Percentiles rank a stretch among this genome's conserved stretches.
These are phyloP conservation scores for Zaprionus lineosus DNA, from an alignment of 2,888 invertebrate species.

Conservation along the genomic window DNA sequence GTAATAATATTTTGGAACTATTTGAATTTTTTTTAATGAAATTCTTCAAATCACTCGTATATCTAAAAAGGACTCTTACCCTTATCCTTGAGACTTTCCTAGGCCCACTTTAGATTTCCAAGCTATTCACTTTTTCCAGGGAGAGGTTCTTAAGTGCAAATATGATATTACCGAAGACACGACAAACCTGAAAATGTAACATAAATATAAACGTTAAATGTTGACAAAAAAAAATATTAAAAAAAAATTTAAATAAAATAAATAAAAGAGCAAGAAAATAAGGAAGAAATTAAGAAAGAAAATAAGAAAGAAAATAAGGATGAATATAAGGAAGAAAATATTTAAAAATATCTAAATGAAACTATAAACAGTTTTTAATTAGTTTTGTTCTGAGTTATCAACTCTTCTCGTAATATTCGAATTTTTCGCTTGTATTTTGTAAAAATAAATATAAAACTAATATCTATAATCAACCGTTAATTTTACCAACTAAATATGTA, in stretches of 20 bases:
- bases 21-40: constrained; percentile 29
- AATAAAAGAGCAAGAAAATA: neutral
- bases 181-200: constrained; percentile 54
- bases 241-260: neutral
- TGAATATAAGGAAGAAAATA: too few relatives aligned
- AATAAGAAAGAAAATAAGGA: neutral
- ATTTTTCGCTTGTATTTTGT: constrained; percentile 49
- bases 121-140: constrained; percentile 7
- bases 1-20: constrained; percentile 23
- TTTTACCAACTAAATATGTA: constrained; percentile 51
- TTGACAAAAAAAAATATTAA: constrained; percentile 19
- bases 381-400: constrained; percentile 22
- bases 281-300: too few relatives aligned
- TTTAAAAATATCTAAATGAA: neutral
- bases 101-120: constrained; percentile 45
- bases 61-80: constrained; percentile 2
- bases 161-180: constrained; percentile 17
- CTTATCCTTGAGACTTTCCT: constrained; percentile 5
- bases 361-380: neutral
- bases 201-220: constrained; percentile 57
- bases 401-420: constrained; percentile 43
- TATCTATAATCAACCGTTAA: constrained; percentile 66
- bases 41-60: constrained; percentile 43
- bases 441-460: constrained; percentile 7
- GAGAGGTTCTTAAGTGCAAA: constrained; percentile 40